A percentile compares a stretch with the other conserved stretches of the same genome.
Evolutionary conservation across 2,888 invertebrate species (phyloP).

Genomic region (Cephus pygmeus): DNA sequence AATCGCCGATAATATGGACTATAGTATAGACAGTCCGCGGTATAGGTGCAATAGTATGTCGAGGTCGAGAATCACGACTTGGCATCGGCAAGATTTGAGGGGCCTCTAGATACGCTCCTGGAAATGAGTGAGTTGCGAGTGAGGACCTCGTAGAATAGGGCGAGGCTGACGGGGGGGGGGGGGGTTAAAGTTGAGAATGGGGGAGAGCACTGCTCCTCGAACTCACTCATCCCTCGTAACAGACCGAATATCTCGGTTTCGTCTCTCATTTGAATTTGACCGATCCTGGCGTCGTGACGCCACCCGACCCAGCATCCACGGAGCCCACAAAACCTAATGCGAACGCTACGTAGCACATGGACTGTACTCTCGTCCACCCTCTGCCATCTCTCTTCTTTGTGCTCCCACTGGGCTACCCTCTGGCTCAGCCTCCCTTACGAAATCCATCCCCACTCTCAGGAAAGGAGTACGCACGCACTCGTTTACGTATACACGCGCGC

Average conservation of each 20-base stretch:
- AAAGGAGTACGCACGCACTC: conserved; percentile 4
- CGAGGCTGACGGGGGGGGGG: conserved; percentile 5
- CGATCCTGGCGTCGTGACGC: conserved; percentile 30
- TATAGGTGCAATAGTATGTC: neutral
- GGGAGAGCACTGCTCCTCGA: conserved; percentile 25
- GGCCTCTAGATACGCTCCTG: conserved; percentile 10
- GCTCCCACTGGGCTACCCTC: neutral
- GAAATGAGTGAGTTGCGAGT: conserved; percentile 11
- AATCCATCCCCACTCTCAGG: neutral
- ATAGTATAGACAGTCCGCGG: neutral
- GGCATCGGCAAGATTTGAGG: neutral
- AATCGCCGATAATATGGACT: neutral
- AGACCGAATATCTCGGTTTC: conserved; percentile 17
- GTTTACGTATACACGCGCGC: neutral
- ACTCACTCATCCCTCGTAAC: conserved; percentile 26
- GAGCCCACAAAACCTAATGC: conserved; percentile 31
- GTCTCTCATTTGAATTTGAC: conserved; percentile 42
- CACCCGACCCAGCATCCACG: conserved; percentile 20
- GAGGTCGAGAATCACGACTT: neutral
- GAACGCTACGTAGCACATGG: neutral
- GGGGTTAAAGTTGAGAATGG: neutral
- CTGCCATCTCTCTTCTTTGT: conserved; percentile 4
- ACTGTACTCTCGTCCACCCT: conserved; percentile 24
- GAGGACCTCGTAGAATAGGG: conserved; percentile 9
- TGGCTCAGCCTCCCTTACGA: neutral